Evolutionary conservation across 2,888 invertebrate genomes (phyloP).

Genomic region (Meghimatium bilineatum): DNA sequence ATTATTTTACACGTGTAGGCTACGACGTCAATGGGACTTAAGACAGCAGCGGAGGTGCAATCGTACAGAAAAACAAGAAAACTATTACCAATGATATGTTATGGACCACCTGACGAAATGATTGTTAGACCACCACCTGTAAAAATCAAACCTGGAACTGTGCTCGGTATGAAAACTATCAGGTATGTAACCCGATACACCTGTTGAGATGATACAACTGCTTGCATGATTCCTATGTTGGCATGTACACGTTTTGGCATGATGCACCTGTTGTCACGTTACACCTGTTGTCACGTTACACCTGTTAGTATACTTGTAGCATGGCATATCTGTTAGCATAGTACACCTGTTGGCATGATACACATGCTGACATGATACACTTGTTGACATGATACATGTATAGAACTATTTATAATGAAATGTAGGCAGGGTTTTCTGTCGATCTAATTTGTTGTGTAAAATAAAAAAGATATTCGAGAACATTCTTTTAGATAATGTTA

Average conservation of each 20-base stretch:
- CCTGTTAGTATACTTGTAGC: not conserved
- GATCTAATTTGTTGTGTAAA: no score
- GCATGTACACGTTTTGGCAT: no score
- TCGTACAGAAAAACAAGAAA: slow-evolving; percentile 5
- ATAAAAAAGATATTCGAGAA: no score
- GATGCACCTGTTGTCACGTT: not conserved
- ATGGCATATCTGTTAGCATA: not conserved
- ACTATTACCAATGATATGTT: not conserved
- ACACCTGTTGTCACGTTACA: not conserved
- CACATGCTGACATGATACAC: not conserved
- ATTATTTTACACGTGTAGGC: no score
- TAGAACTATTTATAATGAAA: no score
- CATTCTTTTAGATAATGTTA: no score
- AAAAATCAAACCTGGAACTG: not conserved
- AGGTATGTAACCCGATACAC: not conserved
- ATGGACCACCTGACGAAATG: not conserved
- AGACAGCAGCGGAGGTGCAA: not conserved
- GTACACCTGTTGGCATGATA: not conserved
- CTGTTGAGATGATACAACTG: no score
- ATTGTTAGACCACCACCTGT: slow-evolving; percentile 18
- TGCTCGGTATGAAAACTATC: not conserved
- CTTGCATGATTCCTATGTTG: no score
- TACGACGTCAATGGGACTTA: not conserved
- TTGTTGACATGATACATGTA: no score
- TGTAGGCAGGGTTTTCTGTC: no score